Evolutionary conservation across 2,113 vertebrate genomes (phyloP).

Genomic region (Rhizomys pruinosus): DNA sequence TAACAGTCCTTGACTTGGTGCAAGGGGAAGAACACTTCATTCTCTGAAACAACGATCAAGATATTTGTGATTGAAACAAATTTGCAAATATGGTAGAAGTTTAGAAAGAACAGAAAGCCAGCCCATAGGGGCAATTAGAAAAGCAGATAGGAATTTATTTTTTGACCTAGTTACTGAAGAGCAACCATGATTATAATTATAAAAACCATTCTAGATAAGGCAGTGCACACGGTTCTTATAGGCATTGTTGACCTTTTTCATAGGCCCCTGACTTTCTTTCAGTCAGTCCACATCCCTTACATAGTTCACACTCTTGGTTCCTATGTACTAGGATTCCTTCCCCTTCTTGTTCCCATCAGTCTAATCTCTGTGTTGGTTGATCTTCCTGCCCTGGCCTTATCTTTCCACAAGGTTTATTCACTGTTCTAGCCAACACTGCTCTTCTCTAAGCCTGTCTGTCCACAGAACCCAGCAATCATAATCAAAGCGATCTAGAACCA

Average conservation of each 20-base stretch:
- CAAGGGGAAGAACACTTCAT: background rate
- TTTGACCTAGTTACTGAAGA: background rate
- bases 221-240: background rate
- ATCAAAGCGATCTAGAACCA: background rate
- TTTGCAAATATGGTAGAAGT: background rate
- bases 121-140: background rate
- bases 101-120: background rate
- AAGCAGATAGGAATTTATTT: conserved; percentile 10
- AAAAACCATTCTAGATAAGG: conserved; percentile 4
- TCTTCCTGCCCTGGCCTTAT: background rate
- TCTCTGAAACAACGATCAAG: background rate
- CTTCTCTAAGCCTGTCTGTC: background rate
- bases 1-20: background rate
- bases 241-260: background rate
- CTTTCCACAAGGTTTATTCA: background rate
- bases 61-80: background rate
- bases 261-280: background rate
- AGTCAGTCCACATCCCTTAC: background rate
- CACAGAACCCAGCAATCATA: background rate
- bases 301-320: background rate
- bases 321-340: background rate
- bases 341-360: background rate
- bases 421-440: background rate
- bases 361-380: background rate
- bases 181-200: background rate